Conservation (phyloP, 2,113 vertebrate species). For the Psilopsiagon aurifrons region DNA sequence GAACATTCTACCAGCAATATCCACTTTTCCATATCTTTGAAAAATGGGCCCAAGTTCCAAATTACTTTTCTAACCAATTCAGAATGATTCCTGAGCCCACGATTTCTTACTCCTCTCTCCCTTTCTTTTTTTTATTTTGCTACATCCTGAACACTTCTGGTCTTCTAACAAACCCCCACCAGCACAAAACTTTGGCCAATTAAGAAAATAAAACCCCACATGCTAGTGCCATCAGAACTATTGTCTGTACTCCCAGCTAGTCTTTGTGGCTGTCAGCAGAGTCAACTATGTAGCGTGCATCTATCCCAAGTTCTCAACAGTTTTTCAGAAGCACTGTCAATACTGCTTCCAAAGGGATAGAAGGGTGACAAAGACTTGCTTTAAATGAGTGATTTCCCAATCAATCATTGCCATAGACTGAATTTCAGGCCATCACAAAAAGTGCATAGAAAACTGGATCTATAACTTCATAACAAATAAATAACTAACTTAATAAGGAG, state of each 20-base stretch:
- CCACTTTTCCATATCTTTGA: background rate
- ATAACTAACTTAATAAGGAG: background rate
- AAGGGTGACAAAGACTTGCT: background rate
- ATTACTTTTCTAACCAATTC: background rate
- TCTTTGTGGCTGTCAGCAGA: background rate
- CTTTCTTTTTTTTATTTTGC: background rate
- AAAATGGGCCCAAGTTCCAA: constrained; percentile 8
- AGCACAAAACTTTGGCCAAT: background rate
- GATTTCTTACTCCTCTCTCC: background rate
- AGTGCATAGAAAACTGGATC: background rate
- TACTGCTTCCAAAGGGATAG: background rate
- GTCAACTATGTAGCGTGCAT: rapidly evolving
- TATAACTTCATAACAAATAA: background rate
- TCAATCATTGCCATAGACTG: background rate
- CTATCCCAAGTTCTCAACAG: background rate
- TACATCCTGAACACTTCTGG: background rate
- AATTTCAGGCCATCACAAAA: background rate
- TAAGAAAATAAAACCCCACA: background rate
- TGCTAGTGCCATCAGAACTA: background rate
- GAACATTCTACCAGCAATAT: background rate
- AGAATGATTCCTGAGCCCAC: background rate
- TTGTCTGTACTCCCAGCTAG: background rate
- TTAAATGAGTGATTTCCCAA: background rate
- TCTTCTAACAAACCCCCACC: background rate
- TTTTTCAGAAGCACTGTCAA: background rate